Conservation (phyloP, 2,888 invertebrate species). For the Penaeus monodon region DNA sequence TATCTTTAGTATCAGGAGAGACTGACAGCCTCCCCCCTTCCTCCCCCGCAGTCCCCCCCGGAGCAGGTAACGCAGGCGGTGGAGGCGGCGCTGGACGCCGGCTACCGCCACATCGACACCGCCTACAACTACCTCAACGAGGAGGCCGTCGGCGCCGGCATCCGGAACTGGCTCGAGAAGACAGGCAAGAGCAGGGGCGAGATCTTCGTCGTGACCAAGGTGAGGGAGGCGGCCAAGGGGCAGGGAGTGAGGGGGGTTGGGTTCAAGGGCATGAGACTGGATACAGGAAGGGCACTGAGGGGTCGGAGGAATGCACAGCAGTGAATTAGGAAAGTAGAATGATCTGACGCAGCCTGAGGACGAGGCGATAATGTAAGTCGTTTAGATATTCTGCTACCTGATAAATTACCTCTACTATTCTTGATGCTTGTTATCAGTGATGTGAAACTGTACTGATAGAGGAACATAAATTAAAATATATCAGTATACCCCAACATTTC, state of each 20-base stretch:
- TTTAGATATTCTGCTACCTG: no score
- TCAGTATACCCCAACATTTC: neutral
- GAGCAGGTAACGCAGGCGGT: constrained; percentile 3
- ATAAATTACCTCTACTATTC: no score
- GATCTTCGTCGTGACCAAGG: constrained; percentile 40
- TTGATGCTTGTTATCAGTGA: no score
- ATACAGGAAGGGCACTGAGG: no score
- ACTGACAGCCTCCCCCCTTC: no score
- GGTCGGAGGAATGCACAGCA: no score
- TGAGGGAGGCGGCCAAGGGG: neutral
- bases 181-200: constrained; percentile 14
- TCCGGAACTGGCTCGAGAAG: constrained; percentile 29
- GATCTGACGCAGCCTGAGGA: no score
- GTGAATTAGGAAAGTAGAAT: no score
- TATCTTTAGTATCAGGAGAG: no score
- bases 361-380: no score
- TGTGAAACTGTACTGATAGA: neutral
- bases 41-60: no score
- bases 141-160: constrained; percentile 40
- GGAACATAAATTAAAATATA: neutral
- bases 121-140: constrained; percentile 56
- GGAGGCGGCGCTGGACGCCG: constrained; percentile 39
- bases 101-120: constrained; percentile 57
- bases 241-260: neutral
- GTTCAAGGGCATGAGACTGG: neutral